A percentile compares a stretch with the other conserved stretches of the same genome.
These are phyloP conservation scores for Eulemur coronatus DNA, from an alignment of 2,797 vertebrate genomes.

Conservation along the genomic window DNA sequence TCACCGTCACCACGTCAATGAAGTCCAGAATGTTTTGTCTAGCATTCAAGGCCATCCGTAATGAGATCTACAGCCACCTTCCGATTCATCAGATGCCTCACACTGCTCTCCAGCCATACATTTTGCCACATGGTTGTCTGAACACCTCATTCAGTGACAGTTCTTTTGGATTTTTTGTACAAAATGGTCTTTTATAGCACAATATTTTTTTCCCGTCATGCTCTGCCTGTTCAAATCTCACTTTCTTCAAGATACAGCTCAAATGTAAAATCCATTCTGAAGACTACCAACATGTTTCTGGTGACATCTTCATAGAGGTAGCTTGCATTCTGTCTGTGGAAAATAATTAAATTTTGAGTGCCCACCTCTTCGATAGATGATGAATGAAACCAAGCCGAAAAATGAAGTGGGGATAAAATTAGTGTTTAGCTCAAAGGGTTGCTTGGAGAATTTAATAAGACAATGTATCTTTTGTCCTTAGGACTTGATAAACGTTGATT, in stretches of 20 bases:
- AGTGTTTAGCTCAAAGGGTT: background rate
- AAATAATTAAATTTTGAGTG: background rate
- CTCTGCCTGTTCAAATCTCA: background rate
- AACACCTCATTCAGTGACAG: slow-evolving; percentile 1
- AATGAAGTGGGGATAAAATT: background rate
- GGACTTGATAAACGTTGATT: background rate
- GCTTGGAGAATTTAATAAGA: background rate
- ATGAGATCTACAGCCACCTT: background rate
- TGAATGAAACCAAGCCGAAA: background rate
- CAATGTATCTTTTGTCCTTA: background rate
- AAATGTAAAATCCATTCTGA: background rate
- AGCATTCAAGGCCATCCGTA: background rate
- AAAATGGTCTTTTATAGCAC: background rate
- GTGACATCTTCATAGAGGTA: background rate
- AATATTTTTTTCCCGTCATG: background rate
- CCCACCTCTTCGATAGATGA: background rate
- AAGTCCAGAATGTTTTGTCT: background rate
- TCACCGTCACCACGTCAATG: background rate
- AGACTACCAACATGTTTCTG: background rate
- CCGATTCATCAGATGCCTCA: background rate
- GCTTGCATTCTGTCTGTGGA: background rate
- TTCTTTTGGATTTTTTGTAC: background rate
- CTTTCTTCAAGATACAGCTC: background rate
- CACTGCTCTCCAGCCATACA: background rate
- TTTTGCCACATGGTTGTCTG: background rate